A percentile compares a stretch with the other conserved stretches of the same genome.
These are phyloP conservation scores for Autographa pulchrina DNA, from an alignment of 2,888 invertebrate genomes.

Conservation along the genomic window DNA sequence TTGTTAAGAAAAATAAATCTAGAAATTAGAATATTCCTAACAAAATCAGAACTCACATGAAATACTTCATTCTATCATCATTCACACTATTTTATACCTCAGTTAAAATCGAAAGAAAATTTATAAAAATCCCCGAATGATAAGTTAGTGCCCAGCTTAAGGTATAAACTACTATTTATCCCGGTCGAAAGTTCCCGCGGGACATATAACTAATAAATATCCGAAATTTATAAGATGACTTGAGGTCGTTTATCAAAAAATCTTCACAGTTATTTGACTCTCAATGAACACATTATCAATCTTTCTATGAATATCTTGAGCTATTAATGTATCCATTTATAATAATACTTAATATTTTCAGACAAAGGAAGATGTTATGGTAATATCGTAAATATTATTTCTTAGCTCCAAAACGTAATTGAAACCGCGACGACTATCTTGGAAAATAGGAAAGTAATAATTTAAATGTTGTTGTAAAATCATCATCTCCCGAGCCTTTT, in stretches of 20 bases:
- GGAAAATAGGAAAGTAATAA: constrained; percentile 42
- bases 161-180: constrained; percentile 55
- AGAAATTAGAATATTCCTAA: too few species aligned
- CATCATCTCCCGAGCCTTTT: too few species aligned
- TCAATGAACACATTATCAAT: constrained; percentile 39
- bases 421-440: constrained; percentile 43
- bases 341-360: constrained; percentile 33
- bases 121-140: constrained; percentile 37
- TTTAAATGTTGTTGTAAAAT: constrained; percentile 46
- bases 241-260: constrained; percentile 44
- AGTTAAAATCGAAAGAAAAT: constrained; percentile 11
- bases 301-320: constrained; percentile 1
- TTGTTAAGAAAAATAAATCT: too few species aligned
- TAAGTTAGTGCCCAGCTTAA: constrained; percentile 50
- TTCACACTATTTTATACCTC: background rate
- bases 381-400: constrained; percentile 59
- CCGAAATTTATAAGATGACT: constrained; percentile 52
- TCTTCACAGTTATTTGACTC: constrained; percentile 36
- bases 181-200: constrained; percentile 47
- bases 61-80: background rate
- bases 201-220: constrained; percentile 57
- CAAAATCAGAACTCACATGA: background rate
- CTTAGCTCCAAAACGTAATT: constrained; percentile 49
- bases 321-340: constrained; percentile 19
- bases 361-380: constrained; percentile 47